Evolutionary conservation across 2,113 vertebrate species (phyloP).

Genomic region (Alethe diademata): DNA sequence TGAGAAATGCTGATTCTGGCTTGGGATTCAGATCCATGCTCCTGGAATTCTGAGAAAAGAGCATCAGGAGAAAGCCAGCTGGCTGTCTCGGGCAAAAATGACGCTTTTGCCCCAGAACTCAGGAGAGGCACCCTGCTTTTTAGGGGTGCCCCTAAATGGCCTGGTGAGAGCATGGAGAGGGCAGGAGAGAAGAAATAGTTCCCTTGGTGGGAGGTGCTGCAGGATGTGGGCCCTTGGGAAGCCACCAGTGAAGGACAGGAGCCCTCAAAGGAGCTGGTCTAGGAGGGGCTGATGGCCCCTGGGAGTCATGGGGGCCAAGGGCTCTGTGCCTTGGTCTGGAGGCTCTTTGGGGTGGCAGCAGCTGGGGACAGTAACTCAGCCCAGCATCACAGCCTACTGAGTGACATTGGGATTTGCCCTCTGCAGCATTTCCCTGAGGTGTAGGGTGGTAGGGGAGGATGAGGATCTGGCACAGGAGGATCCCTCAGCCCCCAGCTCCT

Average conservation of each 20-base stretch:
- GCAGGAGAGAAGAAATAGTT: background rate
- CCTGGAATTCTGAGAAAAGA: background rate
- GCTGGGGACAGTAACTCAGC: background rate
- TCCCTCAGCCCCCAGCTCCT: background rate
- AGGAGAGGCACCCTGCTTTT: background rate
- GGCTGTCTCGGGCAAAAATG: background rate
- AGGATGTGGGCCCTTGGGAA: background rate
- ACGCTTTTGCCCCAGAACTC: background rate
- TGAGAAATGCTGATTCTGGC: background rate
- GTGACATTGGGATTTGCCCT: fast-evolving
- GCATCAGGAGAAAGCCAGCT: background rate
- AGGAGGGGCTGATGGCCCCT: background rate
- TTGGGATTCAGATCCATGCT: background rate
- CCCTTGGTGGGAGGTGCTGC: background rate
- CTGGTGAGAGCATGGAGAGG: background rate
- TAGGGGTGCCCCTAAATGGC: background rate
- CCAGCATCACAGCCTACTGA: background rate
- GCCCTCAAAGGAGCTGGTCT: background rate
- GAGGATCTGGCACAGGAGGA: background rate
- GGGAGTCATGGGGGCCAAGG: fast-evolving
- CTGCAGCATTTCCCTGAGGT: background rate
- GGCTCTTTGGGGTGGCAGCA: background rate
- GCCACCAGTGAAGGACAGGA: background rate
- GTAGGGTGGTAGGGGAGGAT: fast-evolving
- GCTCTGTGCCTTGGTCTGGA: background rate